Percentiles rank a stretch among this genome's conserved stretches.
Evolutionary conservation across 53 echinoderm and acorn worm species (phyloP).

Genomic region (Temnopleurus reevesii): DNA sequence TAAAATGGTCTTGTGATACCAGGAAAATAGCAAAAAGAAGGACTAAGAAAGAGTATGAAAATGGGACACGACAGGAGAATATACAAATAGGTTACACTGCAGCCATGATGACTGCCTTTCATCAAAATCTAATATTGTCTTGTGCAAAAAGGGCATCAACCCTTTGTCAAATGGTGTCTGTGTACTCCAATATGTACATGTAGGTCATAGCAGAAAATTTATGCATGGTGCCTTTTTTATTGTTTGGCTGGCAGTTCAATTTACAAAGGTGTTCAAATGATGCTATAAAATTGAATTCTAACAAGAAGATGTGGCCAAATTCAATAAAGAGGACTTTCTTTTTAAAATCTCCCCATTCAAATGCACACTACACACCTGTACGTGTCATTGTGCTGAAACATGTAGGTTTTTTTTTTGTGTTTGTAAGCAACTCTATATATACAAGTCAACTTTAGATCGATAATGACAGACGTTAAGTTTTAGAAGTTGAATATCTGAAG

Average conservation of each 20-base stretch:
- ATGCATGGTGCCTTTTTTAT: neutral
- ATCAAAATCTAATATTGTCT: slow-evolving; percentile 7
- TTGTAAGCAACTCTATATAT: too few relatives aligned
- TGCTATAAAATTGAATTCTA: too few relatives aligned
- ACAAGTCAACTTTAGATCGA: too few relatives aligned
- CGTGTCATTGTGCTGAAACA: too few relatives aligned
- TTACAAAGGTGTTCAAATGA: too few relatives aligned
- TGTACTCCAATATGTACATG: neutral
- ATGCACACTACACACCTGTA: too few relatives aligned
- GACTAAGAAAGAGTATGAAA: neutral
- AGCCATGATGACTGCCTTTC: neutral
- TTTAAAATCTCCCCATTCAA: too few relatives aligned
- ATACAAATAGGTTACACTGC: neutral
- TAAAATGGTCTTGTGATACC: neutral
- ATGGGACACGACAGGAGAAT: slow-evolving; percentile 7
- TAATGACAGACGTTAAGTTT: too few relatives aligned
- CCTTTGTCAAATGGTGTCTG: neutral
- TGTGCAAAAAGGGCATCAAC: neutral
- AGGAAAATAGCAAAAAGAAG: neutral
- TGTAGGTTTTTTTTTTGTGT: too few relatives aligned
- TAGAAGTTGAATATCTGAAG: too few relatives aligned
- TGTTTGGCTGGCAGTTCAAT: neutral
- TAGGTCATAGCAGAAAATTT: neutral
- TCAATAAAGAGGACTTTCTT: too few relatives aligned
- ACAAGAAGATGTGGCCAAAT: too few relatives aligned